A percentile compares a stretch with the other conserved stretches of the same genome.
Evolutionary conservation across 2,888 invertebrate species (phyloP).

Genomic region (Clitarchus hookeri): DNA sequence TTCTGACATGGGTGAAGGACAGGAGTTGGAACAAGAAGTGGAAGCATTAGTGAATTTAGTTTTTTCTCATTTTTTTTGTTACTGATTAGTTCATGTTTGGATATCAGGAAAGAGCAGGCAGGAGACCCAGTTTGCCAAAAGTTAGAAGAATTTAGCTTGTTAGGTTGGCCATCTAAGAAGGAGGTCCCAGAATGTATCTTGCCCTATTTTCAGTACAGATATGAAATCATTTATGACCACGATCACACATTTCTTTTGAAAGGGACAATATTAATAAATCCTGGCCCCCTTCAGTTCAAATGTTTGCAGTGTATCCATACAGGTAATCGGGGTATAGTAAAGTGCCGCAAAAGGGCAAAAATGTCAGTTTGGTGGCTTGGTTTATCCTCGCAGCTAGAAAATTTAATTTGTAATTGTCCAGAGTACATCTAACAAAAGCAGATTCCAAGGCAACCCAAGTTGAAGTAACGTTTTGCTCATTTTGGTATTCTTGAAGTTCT

Average conservation of each 20-base stretch:
- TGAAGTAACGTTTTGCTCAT: too few relatives aligned
- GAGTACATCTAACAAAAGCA: slow-evolving; percentile 37
- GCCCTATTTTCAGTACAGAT: slow-evolving; percentile 15
- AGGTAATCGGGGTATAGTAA: slow-evolving; percentile 46
- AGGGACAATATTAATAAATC: slow-evolving; percentile 40
- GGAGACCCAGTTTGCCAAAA: too few relatives aligned
- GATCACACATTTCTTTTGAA: slow-evolving; percentile 31
- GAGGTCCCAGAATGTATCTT: neutral
- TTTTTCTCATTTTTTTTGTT: neutral
- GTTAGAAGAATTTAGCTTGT: too few relatives aligned
- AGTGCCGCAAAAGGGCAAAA: slow-evolving; percentile 43
- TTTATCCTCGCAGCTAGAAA: slow-evolving; percentile 35
- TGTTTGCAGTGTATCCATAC: slow-evolving; percentile 43
- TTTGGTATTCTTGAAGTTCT: too few relatives aligned
- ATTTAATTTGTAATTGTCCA: slow-evolving; percentile 39
- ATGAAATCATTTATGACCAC: slow-evolving; percentile 24
- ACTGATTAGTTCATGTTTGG: slow-evolving; percentile 12
- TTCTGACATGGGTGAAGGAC: neutral
- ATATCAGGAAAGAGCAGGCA: too few relatives aligned
- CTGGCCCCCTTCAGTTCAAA: slow-evolving; percentile 39
- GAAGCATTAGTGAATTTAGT: neutral
- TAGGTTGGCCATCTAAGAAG: slow-evolving; percentile 40
- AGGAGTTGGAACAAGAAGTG: too few relatives aligned
- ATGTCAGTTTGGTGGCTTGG: slow-evolving; percentile 46
- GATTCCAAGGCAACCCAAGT: slow-evolving; percentile 35